Evolutionary conservation across 2,797 vertebrate species (phyloP), one percentile per base, ranked within the genome.

Genomic region (Poeciliopsis turneri): DNA sequence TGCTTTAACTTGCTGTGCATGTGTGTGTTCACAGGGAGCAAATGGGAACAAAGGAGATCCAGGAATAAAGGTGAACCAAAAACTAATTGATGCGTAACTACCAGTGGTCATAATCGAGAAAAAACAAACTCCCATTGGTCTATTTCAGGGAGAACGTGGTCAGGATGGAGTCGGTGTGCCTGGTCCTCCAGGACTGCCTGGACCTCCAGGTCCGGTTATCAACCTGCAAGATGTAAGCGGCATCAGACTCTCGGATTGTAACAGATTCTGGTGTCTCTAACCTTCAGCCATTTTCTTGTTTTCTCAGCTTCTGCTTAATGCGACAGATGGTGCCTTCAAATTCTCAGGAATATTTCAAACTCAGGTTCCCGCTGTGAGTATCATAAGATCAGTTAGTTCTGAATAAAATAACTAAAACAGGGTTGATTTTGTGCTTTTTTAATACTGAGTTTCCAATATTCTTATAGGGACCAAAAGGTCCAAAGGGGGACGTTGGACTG

Each of bases 181-280:
- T 1, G 98, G 98, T 5, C 95, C 94, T 0, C 96, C 97, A 2
- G 97, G 97, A 30, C 97, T 96, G 12, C 97, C 97, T 2, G 98
- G 98, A 78, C 96, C 96, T 25, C 96, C 97, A 0, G 97, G 98
- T 77, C 84, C 93, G 0, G 1, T 92, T n/a, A 75, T 94, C 55
- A 95, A 92, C 87, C 86, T 97, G 45, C 95, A 95, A 45, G 95
- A 96, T 61, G 96, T 96, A 82, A 93, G 95, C 80, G 72, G n/a
- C n/a, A 23, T 68, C 61, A 33, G 25, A 69, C 1, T 28, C 74
- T 45, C 0, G 55, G 20, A 13, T 30, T n/a, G 49, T 77, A 45
- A 3, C 39, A 12, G 18, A 28, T 11, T n/a, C 18, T 57, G 68
- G 12, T n/a, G 36, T n/a, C 18, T 2, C 36, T 30, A 43, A 41